phyloP scores from a whole-genome alignment of 2,888 invertebrate species.

The Punctoribates punctum region DNA sequence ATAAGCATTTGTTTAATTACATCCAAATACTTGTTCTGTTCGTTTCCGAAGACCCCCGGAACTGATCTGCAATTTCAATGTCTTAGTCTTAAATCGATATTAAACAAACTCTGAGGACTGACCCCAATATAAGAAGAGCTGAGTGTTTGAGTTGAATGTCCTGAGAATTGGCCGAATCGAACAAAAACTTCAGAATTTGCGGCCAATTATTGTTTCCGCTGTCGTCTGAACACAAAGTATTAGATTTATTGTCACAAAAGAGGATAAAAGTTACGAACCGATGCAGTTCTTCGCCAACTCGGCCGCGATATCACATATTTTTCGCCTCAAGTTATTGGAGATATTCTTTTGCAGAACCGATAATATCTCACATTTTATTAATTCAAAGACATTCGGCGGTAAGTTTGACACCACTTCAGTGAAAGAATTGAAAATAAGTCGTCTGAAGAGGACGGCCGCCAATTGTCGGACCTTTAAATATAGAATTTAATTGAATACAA shows the following conservation, averaged over 20 bases:
- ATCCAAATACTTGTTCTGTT: conserved; percentile 82
- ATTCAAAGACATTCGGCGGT: conserved; percentile 73
- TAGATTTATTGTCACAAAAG: background rate
- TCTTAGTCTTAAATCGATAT: background rate
- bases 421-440: conserved; percentile 79
- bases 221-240: conserved; percentile 62
- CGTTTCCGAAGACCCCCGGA: conserved; percentile 94
- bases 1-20: conserved; percentile 92
- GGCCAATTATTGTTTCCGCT: conserved; percentile 96
- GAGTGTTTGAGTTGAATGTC: conserved; percentile 81
- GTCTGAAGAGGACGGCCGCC: conserved; percentile 88
- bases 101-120: conserved; percentile 83
- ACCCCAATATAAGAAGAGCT: conserved; percentile 89
- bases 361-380: conserved; percentile 80
- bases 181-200: conserved; percentile 85
- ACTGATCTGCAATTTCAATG: conserved; percentile 64
- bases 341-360: conserved; percentile 75
- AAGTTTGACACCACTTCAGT: conserved; percentile 86
- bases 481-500: too few species aligned
- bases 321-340: conserved; percentile 69
- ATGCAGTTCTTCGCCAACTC: conserved; percentile 90
- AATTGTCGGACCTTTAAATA: conserved; percentile 67
- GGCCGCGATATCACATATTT: conserved; percentile 93
- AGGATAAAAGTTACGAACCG: too few species aligned
- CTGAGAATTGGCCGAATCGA: conserved; percentile 83